Percentiles rank a stretch among this genome's conserved stretches.
phyloP scores from a whole-genome alignment of 2,888 invertebrate species.

The Callyntrura guangdongensis region DNA sequence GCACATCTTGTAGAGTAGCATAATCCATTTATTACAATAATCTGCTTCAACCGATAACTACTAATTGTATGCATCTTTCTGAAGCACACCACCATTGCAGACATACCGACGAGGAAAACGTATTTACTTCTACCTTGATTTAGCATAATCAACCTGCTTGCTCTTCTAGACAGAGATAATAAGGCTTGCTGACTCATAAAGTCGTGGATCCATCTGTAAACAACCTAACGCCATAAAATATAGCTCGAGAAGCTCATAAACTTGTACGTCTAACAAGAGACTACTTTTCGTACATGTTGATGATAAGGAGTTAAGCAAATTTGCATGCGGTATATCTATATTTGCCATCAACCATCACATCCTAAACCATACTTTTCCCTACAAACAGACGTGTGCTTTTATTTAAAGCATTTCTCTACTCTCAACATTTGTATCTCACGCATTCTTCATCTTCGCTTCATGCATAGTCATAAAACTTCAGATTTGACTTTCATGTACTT shows the following conservation, averaged over 20 bases:
- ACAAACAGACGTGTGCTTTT: not conserved
- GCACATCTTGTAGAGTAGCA: slow-evolving; percentile 15
- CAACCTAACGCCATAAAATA: not conserved
- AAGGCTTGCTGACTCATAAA: not conserved
- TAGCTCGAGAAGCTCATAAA: not conserved
- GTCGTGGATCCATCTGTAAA: not conserved
- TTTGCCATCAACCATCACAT: too few relatives aligned
- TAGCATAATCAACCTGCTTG: not conserved
- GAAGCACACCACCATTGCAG: not conserved
- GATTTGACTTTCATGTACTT: too few relatives aligned
- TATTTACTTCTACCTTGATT: slow-evolving; percentile 3
- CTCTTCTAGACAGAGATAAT: not conserved
- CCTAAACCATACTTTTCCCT: not conserved
- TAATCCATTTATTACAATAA: slow-evolving; percentile 39
- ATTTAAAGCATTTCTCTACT: not conserved
- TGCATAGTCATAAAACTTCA: not conserved
- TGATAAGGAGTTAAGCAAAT: too few relatives aligned
- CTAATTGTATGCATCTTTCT: not conserved
- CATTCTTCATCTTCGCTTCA: not conserved
- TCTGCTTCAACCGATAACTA: slow-evolving; percentile 24
- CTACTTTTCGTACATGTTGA: too few relatives aligned
- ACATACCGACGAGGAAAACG: not conserved
- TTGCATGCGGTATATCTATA: too few relatives aligned
- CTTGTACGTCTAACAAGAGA: too few relatives aligned
- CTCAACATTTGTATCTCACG: not conserved